Conservation (phyloP, 2,888 invertebrate species). For the Linnaemya vulpina region DNA sequence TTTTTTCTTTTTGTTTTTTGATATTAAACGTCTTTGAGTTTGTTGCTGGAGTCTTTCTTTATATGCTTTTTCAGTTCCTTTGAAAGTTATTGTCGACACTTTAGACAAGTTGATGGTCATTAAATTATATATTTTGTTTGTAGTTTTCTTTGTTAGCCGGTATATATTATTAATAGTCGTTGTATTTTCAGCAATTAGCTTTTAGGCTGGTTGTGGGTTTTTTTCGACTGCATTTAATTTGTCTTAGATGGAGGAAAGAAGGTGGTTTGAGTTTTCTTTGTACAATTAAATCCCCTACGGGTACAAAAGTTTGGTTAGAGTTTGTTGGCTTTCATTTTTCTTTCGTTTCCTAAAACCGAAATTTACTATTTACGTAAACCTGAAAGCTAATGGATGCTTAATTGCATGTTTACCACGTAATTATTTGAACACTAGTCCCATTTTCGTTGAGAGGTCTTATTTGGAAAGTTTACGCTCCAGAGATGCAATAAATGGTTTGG, state of each 20-base stretch:
- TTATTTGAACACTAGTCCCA: background rate
- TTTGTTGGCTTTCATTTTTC: background rate
- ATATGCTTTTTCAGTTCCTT: background rate
- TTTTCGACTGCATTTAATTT: constrained; percentile 15
- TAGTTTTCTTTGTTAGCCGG: background rate
- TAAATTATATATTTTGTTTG: constrained; percentile 15
- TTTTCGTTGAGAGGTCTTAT: background rate
- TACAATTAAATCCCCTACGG: background rate
- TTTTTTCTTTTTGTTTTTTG: too few species aligned
- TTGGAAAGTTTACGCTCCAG: background rate
- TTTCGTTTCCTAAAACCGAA: background rate
- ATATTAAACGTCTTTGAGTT: background rate
- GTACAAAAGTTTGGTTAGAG: background rate
- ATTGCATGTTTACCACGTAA: background rate
- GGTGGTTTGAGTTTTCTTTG: background rate
- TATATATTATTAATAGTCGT: background rate
- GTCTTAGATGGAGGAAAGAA: background rate
- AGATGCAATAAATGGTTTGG: background rate
- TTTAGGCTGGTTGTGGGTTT: constrained; percentile 9
- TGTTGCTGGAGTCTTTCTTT: constrained; percentile 42
- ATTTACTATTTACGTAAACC: background rate
- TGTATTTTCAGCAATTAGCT: constrained; percentile 27
- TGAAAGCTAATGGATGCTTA: background rate
- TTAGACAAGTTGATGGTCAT: constrained; percentile 3
- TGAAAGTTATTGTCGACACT: constrained; percentile 8